A percentile compares a stretch with the other conserved stretches of the same genome.
Evolutionary conservation across 1,140 invertebrate genomes (phyloP).

Genomic region (Gonatopus flavifemur): DNA sequence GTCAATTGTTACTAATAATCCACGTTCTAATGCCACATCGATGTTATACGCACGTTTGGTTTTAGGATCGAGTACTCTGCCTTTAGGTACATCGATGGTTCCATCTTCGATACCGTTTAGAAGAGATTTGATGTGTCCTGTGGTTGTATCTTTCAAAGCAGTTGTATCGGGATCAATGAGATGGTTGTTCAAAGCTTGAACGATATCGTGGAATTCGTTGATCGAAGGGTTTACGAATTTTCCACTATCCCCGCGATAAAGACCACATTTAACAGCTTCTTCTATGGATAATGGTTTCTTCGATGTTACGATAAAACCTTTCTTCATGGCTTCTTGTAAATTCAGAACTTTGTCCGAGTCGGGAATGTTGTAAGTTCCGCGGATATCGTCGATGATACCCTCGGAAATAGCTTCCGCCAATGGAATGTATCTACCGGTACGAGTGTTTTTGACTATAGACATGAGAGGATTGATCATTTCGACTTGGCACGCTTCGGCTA

Average conservation of each 20-base stretch:
- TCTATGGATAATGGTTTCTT: slow-evolving; percentile 72
- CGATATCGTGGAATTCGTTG: slow-evolving; percentile 71
- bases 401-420: slow-evolving; percentile 75
- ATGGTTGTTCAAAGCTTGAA: slow-evolving; percentile 70
- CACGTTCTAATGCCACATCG: slow-evolving; percentile 73
- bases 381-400: slow-evolving; percentile 72
- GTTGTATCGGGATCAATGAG: slow-evolving; percentile 78
- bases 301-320: slow-evolving; percentile 74
- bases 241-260: slow-evolving; percentile 77
- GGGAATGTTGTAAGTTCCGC: slow-evolving; percentile 70
- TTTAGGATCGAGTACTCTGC: slow-evolving; percentile 76
- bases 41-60: slow-evolving; percentile 72
- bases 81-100: slow-evolving; percentile 74
- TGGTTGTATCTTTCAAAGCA: slow-evolving; percentile 74
- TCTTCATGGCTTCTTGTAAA: slow-evolving; percentile 70
- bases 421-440: slow-evolving; percentile 70
- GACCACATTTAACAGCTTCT: slow-evolving; percentile 73
- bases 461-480: slow-evolving; percentile 80
- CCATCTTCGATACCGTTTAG: slow-evolving; percentile 76
- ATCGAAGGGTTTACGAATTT: slow-evolving; percentile 76
- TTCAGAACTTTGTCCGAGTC: slow-evolving; percentile 60
- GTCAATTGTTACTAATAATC: slow-evolving; percentile 72
- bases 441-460: slow-evolving; percentile 77
- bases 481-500: slow-evolving; percentile 76
- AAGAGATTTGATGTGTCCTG: slow-evolving; percentile 73